A percentile compares a stretch with the other conserved stretches of the same genome.
Conservation (phyloP, 1,140 invertebrate genomes). For the Galleria mellonella region DNA sequence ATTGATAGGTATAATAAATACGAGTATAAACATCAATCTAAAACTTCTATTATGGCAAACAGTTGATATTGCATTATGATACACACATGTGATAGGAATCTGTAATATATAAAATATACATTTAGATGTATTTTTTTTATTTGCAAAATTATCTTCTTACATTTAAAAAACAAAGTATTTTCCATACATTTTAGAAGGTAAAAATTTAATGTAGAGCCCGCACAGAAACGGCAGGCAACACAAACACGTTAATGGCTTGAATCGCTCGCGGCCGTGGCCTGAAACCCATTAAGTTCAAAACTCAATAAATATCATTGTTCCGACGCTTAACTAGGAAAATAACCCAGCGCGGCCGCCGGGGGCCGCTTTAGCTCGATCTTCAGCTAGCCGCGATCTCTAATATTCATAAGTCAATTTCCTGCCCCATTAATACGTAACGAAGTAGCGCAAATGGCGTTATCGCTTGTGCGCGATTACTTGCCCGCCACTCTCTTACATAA, state of each 20-base stretch:
- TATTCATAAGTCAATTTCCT: slow-evolving; percentile 75
- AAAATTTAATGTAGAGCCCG: slow-evolving; percentile 2
- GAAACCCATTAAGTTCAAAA: slow-evolving; percentile 62
- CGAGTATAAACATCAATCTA: no score
- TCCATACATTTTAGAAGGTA: no score
- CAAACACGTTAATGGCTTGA: slow-evolving; percentile 59
- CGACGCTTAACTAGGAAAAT: slow-evolving; percentile 67
- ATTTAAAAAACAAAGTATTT: no score
- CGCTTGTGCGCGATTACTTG: slow-evolving; percentile 73
- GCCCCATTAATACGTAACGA: slow-evolving; percentile 74
- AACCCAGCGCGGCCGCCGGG: slow-evolving; percentile 47
- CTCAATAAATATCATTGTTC: slow-evolving; percentile 69
- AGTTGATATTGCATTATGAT: background rate
- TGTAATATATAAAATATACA: no score
- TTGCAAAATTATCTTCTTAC: no score
- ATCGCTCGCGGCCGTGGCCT: slow-evolving; percentile 44
- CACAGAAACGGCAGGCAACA: slow-evolving; percentile 11
- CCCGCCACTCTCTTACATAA: slow-evolving; percentile 72
- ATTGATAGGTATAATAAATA: no score
- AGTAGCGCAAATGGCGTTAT: slow-evolving; percentile 73
- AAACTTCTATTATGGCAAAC: background rate
- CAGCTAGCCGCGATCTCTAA: slow-evolving; percentile 60
- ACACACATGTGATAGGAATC: background rate
- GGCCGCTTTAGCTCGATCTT: slow-evolving; percentile 64
- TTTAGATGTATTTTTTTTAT: no score